Base-by-base conservation (phyloP, 1,140 invertebrate species). In the Drosophila neocordata region DNA sequence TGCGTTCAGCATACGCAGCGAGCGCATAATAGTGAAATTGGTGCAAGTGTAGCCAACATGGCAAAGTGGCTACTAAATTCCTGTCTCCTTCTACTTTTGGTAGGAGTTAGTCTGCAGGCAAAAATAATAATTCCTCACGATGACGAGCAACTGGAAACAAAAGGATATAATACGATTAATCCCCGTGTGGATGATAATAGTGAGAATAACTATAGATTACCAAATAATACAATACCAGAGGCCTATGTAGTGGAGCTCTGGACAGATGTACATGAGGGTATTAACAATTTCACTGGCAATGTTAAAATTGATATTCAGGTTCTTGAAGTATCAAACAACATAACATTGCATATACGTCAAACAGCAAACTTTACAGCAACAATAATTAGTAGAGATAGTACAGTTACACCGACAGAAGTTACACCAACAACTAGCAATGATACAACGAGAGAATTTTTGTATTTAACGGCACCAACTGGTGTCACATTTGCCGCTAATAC, bases 41-140 rank as follows among this genome's bases (percentile, higher is more conserved):
- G 34, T 66, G 0, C 91, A 15, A 2, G 93, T 96, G 70, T 97
- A 97, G 89, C 95, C 96, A 1, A 92, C 12, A 98, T 97, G 82
- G 41, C 68, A 62, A 66, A 38, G 24, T 72, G 64, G 41, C 8
- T 76, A 31, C 13, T 69, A 8, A 88, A 56, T 6, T 73, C 52
- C 35, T 69, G 59, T 59, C 13, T 72, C 44, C 63, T 83, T 8
- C 53, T 84, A 48, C 41, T 85, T 13, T 20, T 88, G 52, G 57
- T 44, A n/a, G 70, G 53, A 31, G 65, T 37, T 4, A 69, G 75
- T 38, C 41, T 74, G 7, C 74, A 83, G 63, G 83, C 79, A 4
- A 38, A 63, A 6, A 48, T 67, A 22, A 59, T 77, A 22, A 55
- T 13, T 8, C 74, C 71, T 22, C 4, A 37, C 4, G 59, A 81